Percentiles rank a stretch among this genome's conserved stretches.
Conservation (phyloP, 2,888 invertebrate genomes). For the Penaeus monodon region DNA sequence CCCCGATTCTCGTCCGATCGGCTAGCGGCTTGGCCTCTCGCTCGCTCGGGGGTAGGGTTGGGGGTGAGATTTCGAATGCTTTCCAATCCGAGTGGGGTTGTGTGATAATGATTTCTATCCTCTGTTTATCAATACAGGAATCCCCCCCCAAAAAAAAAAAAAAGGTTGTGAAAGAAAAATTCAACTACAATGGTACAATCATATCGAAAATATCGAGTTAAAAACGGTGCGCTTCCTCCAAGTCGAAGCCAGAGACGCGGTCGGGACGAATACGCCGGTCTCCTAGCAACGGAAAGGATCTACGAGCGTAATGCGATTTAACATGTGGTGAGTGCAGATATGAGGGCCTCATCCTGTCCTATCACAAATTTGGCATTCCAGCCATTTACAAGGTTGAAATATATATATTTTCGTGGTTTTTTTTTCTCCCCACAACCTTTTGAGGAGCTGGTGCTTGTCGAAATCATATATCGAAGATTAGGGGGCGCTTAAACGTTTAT, state of each 20-base stretch:
- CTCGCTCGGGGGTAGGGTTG: no score
- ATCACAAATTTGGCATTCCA: conserved; percentile 31
- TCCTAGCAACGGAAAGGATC: conserved; percentile 60
- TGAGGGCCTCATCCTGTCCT: conserved; percentile 49
- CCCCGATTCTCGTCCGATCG: conserved; percentile 36
- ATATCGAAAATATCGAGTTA: no score
- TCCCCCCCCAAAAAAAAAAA: no score
- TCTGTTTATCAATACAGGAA: neutral
- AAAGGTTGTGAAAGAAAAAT: no score
- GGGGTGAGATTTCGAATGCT: no score
- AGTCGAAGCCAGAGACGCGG: conserved; percentile 42
- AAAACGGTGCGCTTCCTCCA: neutral
- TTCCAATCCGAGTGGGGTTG: neutral
- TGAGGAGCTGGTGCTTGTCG: neutral
- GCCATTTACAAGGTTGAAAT: neutral
- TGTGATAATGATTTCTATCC: neutral
- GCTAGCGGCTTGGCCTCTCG: neutral
- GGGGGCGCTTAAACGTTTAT: no score
- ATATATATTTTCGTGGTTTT: neutral
- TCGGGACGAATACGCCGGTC: conserved; percentile 39
- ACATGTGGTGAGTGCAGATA: conserved; percentile 63
- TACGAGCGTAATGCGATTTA: conserved; percentile 59
- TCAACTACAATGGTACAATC: no score
- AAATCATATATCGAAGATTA: no score
- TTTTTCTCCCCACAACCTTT: neutral